These are phyloP conservation scores for Phrynocephalus versicolor DNA, from an alignment of 2,113 vertebrate genomes.

Conservation along the genomic window DNA sequence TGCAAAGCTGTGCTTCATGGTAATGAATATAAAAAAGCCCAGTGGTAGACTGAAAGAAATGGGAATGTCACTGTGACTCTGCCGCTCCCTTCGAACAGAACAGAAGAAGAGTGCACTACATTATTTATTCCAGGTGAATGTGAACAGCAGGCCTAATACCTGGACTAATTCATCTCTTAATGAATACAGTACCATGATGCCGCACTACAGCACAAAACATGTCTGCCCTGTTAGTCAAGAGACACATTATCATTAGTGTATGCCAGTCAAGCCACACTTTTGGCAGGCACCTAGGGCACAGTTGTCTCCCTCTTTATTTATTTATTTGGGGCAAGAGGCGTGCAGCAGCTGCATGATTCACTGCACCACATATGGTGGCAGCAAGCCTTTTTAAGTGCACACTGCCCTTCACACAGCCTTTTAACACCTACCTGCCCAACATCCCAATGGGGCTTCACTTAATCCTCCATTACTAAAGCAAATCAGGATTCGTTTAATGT, in stretches of 20 bases:
- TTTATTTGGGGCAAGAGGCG: not conserved
- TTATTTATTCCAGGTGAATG: not conserved
- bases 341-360: not conserved
- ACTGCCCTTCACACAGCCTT: no score
- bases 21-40: slow-evolving; percentile 35
- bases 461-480: no score
- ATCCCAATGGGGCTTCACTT: no score
- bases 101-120: not conserved
- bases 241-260: not conserved
- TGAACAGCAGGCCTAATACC: not conserved
- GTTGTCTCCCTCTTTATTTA: not conserved
- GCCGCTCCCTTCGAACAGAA: not conserved
- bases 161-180: not conserved
- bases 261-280: not conserved
- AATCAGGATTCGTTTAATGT: no score
- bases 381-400: no score
- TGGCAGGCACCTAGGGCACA: not conserved
- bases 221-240: not conserved
- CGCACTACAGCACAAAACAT: not conserved
- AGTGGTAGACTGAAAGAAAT: slow-evolving; percentile 16
- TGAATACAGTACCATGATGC: not conserved
- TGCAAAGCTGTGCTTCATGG: slow-evolving; percentile 22
- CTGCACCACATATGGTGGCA: no score
- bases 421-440: no score
- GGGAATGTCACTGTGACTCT: slow-evolving; percentile 14